Percentiles rank a stretch among this genome's conserved stretches.
Conservation (phyloP, 2,797 vertebrate species). For the Paramormyrops hopkinsi region DNA sequence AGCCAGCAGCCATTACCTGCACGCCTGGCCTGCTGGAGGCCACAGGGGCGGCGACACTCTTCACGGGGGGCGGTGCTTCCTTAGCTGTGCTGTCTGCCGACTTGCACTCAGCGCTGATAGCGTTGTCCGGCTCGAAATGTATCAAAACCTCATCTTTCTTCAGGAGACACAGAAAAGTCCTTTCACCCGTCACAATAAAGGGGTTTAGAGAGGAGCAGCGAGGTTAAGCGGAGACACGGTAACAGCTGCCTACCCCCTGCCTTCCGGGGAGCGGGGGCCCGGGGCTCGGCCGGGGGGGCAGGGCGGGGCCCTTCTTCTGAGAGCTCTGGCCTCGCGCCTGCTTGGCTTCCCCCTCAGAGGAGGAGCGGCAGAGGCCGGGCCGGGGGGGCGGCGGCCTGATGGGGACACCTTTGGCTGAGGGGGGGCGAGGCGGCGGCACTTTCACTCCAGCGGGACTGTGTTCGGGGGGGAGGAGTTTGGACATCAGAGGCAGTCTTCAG, state of each 20-base stretch:
- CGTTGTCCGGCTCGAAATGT: conserved; percentile 42
- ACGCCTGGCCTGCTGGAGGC: neutral
- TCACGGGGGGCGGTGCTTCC: conserved; percentile 43
- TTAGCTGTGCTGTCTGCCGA: conserved; percentile 43
- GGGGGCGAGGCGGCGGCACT: conserved; percentile 69
- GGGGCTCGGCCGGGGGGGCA: conserved; percentile 84
- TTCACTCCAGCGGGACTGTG: conserved; percentile 53
- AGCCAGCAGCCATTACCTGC: neutral
- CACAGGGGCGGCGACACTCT: conserved; percentile 47
- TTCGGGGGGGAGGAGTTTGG: neutral
- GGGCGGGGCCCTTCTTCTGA: conserved; percentile 70
- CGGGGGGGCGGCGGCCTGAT: conserved; percentile 79
- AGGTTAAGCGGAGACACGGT: neutral
- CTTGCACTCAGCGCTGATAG: conserved; percentile 50
- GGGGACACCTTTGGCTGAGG: conserved; percentile 70
- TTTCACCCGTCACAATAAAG: neutral
- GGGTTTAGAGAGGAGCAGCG: neutral
- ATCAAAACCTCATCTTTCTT: conserved; percentile 48
- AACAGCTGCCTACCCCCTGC: conserved; percentile 58
- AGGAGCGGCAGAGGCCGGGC: conserved; percentile 43
- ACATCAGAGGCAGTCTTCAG: neutral
- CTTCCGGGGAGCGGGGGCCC: conserved; percentile 81
- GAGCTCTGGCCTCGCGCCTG: conserved; percentile 59
- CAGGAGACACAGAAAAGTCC: conserved; percentile 13
- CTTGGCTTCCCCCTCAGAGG: conserved; percentile 47